Evolutionary conservation across 2,113 vertebrate genomes (phyloP).

Genomic region (Ariopsis seemanni): DNA sequence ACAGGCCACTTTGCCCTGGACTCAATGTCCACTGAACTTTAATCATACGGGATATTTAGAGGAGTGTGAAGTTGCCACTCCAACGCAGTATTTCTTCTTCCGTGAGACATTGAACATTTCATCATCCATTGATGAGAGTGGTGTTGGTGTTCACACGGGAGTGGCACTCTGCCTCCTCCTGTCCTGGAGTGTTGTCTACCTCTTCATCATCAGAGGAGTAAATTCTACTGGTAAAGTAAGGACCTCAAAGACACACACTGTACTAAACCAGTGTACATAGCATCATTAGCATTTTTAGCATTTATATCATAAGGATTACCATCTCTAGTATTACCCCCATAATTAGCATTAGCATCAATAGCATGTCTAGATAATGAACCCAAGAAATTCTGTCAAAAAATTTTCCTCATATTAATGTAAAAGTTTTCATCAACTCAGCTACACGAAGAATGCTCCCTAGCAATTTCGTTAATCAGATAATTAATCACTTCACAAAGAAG

Average conservation of each 20-base stretch:
- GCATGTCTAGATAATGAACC: not conserved
- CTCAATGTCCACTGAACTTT: constrained; percentile 80
- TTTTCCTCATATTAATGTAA: not conserved
- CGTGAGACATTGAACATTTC: constrained; percentile 88
- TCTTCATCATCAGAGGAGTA: constrained; percentile 84
- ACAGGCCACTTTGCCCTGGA: constrained; percentile 87
- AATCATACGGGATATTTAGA: constrained; percentile 78
- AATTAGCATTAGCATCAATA: not conserved
- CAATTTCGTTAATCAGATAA: not conserved
- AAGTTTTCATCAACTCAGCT: not conserved
- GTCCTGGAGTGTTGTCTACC: constrained; percentile 86
- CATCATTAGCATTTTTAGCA: not conserved
- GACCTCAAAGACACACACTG: not conserved
- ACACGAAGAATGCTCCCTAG: not conserved
- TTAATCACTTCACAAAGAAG: not conserved
- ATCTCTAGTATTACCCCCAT: not conserved
- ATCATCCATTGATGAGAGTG: constrained; percentile 77
- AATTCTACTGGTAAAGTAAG: constrained; percentile 86
- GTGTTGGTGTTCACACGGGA: constrained; percentile 81
- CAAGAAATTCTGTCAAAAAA: not conserved
- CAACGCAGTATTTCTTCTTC: constrained; percentile 97
- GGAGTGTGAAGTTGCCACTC: constrained; percentile 81
- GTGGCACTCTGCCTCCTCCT: constrained; percentile 81
- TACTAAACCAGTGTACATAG: not conserved
- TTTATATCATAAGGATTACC: not conserved